Percentiles rank a stretch among this genome's conserved stretches.
These are phyloP conservation scores for Drosophila cognata DNA, from an alignment of 2,888 invertebrate species.

Conservation along the genomic window DNA sequence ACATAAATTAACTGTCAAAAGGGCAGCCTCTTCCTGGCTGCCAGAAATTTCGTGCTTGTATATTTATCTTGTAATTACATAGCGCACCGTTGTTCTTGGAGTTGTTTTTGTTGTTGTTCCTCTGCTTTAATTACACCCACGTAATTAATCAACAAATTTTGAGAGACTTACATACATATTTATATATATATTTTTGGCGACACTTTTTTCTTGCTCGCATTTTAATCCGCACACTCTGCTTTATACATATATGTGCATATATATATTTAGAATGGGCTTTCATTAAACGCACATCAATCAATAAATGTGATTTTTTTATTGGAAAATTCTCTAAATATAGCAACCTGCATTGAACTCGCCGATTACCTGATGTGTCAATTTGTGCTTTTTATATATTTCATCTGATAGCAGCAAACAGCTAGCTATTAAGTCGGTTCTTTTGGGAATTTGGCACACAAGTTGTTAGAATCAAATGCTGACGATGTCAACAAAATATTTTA, in stretches of 20 bases:
- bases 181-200: constrained; percentile 6
- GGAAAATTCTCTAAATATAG: not conserved
- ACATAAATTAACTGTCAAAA: constrained; percentile 80
- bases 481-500: constrained; percentile 20
- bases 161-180: not conserved
- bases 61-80: constrained; percentile 75
- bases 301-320: not conserved
- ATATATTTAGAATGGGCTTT: not conserved
- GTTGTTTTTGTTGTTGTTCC: constrained; percentile 19
- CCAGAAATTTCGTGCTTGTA: constrained; percentile 58
- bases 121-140: constrained; percentile 68
- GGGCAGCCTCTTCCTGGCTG: constrained; percentile 41
- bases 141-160: constrained; percentile 70
- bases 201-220: not conserved
- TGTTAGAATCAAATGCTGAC: constrained; percentile 16
- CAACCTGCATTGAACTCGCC: not conserved
- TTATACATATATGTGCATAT: not conserved
- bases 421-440: not conserved
- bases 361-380: not conserved
- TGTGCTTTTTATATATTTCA: not conserved
- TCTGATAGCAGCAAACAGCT: not conserved
- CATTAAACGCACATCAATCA: constrained; percentile 8
- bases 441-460: constrained; percentile 1
- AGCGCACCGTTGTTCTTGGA: constrained; percentile 37
- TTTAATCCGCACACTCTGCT: not conserved